phyloP scores from a whole-genome alignment of 1,140 invertebrate species.

The Heliothis virescens region DNA sequence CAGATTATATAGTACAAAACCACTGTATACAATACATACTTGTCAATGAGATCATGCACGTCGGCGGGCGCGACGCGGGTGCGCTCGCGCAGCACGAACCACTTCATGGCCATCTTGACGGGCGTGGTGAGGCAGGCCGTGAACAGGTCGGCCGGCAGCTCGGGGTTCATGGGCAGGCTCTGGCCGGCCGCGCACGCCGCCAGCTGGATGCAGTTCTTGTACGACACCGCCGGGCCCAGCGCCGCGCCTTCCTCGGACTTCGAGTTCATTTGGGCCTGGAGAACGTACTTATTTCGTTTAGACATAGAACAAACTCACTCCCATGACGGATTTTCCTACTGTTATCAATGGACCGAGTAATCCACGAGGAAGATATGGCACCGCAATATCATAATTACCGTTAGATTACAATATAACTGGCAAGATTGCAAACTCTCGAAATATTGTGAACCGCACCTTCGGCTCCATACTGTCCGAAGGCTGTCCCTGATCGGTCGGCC shows the following conservation, averaged over 20 bases:
- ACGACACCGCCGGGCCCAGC: constrained; percentile 85
- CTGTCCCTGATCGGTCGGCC: no score
- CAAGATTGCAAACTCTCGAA: no score
- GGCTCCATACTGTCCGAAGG: no score
- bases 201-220: constrained; percentile 97
- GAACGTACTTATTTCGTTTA: neutral
- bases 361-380: no score
- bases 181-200: constrained; percentile 97
- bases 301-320: no score
- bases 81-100: constrained; percentile 96
- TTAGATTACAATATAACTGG: no score
- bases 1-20: no score
- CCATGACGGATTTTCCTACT: no score
- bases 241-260: constrained; percentile 46
- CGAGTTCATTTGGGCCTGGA: constrained; percentile 55
- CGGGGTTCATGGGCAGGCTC: constrained; percentile 98
- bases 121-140: constrained; percentile 99
- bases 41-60: constrained; percentile 94
- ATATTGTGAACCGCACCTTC: no score
- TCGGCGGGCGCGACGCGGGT: constrained; percentile 93
- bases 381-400: no score
- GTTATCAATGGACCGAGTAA: no score
- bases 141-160: constrained; percentile 99
- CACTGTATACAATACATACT: constrained; percentile 85
- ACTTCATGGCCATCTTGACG: constrained; percentile 98